These are phyloP conservation scores for Lymantria monacha DNA, from an alignment of 2,888 invertebrate genomes.

Conservation along the genomic window DNA sequence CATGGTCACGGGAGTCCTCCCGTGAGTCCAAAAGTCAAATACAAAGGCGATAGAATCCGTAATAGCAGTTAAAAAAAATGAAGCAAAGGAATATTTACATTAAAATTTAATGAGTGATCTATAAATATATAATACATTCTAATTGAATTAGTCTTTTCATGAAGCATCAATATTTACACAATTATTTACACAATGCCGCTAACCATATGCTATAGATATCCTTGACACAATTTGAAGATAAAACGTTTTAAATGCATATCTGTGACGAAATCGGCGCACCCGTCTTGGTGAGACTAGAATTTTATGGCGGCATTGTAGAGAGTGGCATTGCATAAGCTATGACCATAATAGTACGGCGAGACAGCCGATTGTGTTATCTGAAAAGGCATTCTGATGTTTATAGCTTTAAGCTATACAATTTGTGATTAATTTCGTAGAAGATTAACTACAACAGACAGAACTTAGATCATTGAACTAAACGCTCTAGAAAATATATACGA, in stretches of 20 bases:
- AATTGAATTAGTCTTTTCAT: slow-evolving; percentile 70
- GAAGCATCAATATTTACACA: slow-evolving; percentile 36
- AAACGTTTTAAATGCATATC: slow-evolving; percentile 53
- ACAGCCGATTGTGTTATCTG: slow-evolving; percentile 43
- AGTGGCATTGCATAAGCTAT: slow-evolving; percentile 40
- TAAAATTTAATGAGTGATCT: too few species aligned
- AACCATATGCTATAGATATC: slow-evolving; percentile 34
- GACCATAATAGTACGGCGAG: slow-evolving; percentile 37
- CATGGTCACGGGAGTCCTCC: too few species aligned
- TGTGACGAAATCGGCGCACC: slow-evolving; percentile 49
- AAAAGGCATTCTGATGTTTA: slow-evolving; percentile 39
- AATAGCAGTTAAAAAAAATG: too few species aligned
- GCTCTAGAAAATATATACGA: slow-evolving; percentile 3
- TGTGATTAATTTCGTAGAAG: slow-evolving; percentile 22
- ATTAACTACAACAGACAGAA: slow-evolving; percentile 20
- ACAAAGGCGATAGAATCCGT: too few species aligned
- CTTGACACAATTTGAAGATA: slow-evolving; percentile 61
- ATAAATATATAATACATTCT: slow-evolving; percentile 24
- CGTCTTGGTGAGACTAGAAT: slow-evolving; percentile 38
- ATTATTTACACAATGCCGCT: slow-evolving; percentile 17
- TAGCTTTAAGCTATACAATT: slow-evolving; percentile 9
- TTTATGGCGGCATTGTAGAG: slow-evolving; percentile 43
- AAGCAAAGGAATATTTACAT: too few species aligned
- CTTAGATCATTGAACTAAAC: slow-evolving; percentile 17
- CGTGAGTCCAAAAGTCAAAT: too few species aligned